phyloP scores from a whole-genome alignment of 2,797 vertebrate species.

The Scleropages formosus region DNA sequence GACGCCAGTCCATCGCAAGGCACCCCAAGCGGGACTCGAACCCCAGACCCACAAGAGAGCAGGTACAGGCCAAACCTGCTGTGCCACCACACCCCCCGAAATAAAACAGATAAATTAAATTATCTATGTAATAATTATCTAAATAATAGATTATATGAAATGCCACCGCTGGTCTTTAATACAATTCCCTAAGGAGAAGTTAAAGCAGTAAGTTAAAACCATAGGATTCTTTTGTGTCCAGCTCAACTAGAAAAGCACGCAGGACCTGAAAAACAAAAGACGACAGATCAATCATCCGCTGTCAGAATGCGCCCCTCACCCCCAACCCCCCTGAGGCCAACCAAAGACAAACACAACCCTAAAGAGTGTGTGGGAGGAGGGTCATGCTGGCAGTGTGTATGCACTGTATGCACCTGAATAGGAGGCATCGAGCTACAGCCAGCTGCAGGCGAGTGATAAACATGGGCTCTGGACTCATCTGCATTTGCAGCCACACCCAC shows the following conservation, averaged over 20 bases:
- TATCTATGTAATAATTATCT: too few species aligned
- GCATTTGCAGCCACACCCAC: background rate
- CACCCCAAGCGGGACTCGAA: too few species aligned
- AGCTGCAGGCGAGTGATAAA: conserved; percentile 60
- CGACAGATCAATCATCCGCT: conserved; percentile 42
- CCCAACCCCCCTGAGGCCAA: background rate
- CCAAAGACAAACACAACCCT: conserved; percentile 39
- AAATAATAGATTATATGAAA: too few species aligned
- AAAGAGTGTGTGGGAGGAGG: conserved; percentile 42
- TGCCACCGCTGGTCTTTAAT: background rate
- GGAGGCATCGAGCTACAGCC: conserved; percentile 56
- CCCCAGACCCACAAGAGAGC: too few species aligned
- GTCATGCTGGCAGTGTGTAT: conserved; percentile 33
- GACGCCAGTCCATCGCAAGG: too few species aligned
- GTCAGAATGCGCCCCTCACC: conserved; percentile 38
- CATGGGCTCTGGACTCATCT: conserved; percentile 57
- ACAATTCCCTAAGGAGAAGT: background rate
- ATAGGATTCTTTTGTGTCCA: background rate
- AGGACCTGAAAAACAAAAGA: conserved; percentile 39
- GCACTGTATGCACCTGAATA: conserved; percentile 50
- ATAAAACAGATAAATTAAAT: too few species aligned
- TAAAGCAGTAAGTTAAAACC: background rate
- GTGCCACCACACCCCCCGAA: too few species aligned
- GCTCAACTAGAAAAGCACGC: background rate
- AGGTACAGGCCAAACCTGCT: too few species aligned